Percentiles rank a stretch among this genome's conserved stretches.
These are phyloP conservation scores for Rhinoptilus africanus DNA, from an alignment of 2,113 vertebrate genomes.

Conservation along the genomic window DNA sequence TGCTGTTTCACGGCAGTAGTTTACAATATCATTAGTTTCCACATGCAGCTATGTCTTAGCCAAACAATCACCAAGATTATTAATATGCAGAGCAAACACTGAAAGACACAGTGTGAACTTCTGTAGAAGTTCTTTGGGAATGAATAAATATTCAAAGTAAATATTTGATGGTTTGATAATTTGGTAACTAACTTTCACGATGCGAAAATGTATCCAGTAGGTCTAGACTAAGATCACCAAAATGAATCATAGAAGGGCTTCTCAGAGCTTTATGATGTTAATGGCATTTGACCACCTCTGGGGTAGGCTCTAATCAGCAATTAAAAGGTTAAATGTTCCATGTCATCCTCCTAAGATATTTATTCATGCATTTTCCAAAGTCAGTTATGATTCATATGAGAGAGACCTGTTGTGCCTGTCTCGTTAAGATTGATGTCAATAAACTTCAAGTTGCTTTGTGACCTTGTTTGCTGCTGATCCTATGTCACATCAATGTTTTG, in stretches of 20 bases:
- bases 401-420: not conserved
- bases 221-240: not conserved
- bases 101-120: not conserved
- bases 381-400: slow-evolving; percentile 11
- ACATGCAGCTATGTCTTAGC: not conserved
- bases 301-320: not conserved
- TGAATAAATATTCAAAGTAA: slow-evolving; percentile 10
- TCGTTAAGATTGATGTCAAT: slow-evolving; percentile 25
- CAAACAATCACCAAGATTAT: slow-evolving; percentile 1
- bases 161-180: slow-evolving; percentile 1
- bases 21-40: not conserved
- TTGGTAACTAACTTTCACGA: not conserved
- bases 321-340: not conserved
- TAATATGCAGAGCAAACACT: slow-evolving; percentile 6
- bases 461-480: slow-evolving; percentile 3
- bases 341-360: not conserved
- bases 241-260: not conserved
- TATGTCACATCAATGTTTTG: not conserved
- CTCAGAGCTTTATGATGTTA: not conserved
- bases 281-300: not conserved
- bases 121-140: not conserved
- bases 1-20: not conserved
- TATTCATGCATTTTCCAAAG: slow-evolving; percentile 25
- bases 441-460: slow-evolving; percentile 16
- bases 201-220: not conserved